These are phyloP conservation scores for Glossosoma conforme DNA, from an alignment of 1,140 invertebrate species.

Conservation along the genomic window DNA sequence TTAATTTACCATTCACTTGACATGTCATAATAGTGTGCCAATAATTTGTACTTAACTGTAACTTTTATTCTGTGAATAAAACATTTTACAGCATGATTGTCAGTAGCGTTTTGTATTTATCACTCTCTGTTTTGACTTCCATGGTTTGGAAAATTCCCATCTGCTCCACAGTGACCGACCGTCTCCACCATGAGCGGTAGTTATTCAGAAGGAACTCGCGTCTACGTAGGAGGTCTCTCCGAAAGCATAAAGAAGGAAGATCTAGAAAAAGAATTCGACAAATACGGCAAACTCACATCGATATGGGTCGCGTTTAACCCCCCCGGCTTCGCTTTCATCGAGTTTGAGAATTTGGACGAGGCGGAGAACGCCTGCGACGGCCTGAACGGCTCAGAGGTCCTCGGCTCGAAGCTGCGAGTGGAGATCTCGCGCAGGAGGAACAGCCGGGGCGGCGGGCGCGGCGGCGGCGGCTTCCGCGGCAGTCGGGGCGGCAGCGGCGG, in stretches of 20 bases:
- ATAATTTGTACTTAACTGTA: too few relatives aligned
- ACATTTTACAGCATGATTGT: too few relatives aligned
- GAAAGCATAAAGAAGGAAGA: slow-evolving; percentile 85
- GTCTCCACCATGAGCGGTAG: slow-evolving; percentile 8
- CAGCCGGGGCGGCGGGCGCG: slow-evolving; percentile 42
- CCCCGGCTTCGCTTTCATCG: slow-evolving; percentile 96
- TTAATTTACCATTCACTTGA: too few relatives aligned
- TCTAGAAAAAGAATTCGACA: slow-evolving; percentile 76
- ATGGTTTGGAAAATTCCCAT: too few relatives aligned
- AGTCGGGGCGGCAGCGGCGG: slow-evolving; percentile 61
- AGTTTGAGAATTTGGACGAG: slow-evolving; percentile 93
- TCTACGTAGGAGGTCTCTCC: slow-evolving; percentile 79
- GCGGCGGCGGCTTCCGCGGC: slow-evolving; percentile 51
- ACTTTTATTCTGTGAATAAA: too few relatives aligned
- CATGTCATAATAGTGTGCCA: too few relatives aligned
- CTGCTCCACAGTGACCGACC: slow-evolving; percentile 18
- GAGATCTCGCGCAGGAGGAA: slow-evolving; percentile 33
- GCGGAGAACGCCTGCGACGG: slow-evolving; percentile 89
- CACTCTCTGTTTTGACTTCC: too few relatives aligned
- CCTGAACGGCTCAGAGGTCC: slow-evolving; percentile 80
- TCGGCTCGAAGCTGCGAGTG: slow-evolving; percentile 67
- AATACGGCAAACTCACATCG: slow-evolving; percentile 89
- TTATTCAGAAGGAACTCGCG: slow-evolving; percentile 58
- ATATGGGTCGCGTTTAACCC: slow-evolving; percentile 77
- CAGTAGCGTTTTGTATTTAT: too few relatives aligned